These are phyloP conservation scores for Pelobates fuscus DNA, from an alignment of 2,113 vertebrate species.

Conservation along the genomic window DNA sequence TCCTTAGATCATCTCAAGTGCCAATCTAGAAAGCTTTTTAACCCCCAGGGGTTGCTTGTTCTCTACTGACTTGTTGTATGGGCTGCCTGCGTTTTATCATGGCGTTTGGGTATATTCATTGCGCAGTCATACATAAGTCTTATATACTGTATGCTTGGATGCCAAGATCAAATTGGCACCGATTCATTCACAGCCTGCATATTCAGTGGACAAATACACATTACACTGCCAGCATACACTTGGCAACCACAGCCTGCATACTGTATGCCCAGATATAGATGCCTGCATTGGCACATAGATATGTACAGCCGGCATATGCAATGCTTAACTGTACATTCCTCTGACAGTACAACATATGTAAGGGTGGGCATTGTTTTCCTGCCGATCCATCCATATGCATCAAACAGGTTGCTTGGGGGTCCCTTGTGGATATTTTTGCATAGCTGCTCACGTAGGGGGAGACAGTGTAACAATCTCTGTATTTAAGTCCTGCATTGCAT, in stretches of 20 bases:
- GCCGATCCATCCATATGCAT: not conserved
- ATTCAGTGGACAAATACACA: constrained; percentile 20
- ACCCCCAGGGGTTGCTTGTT: too few relatives aligned
- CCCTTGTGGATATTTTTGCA: too few relatives aligned
- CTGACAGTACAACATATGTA: constrained; percentile 16
- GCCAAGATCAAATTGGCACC: constrained; percentile 22
- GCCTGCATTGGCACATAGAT: constrained; percentile 12
- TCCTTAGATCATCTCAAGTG: too few relatives aligned
- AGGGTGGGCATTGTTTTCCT: constrained; percentile 8
- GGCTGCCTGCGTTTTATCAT: too few relatives aligned
- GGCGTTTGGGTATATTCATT: too few relatives aligned
- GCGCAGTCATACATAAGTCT: not conserved
- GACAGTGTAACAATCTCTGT: too few relatives aligned
- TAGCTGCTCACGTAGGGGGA: too few relatives aligned
- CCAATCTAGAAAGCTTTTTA: too few relatives aligned
- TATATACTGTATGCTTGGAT: constrained; percentile 19
- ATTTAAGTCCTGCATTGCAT: too few relatives aligned
- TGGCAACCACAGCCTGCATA: constrained; percentile 19
- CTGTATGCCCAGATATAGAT: constrained; percentile 34
- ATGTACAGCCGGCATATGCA: constrained; percentile 23
- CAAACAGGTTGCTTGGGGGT: not conserved
- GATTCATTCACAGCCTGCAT: constrained; percentile 28
- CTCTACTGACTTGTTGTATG: too few relatives aligned
- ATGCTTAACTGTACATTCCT: constrained; percentile 32
- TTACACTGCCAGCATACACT: constrained; percentile 18